These are phyloP conservation scores for Fringilla coelebs DNA, from an alignment of 2,797 vertebrate species.

Conservation along the genomic window DNA sequence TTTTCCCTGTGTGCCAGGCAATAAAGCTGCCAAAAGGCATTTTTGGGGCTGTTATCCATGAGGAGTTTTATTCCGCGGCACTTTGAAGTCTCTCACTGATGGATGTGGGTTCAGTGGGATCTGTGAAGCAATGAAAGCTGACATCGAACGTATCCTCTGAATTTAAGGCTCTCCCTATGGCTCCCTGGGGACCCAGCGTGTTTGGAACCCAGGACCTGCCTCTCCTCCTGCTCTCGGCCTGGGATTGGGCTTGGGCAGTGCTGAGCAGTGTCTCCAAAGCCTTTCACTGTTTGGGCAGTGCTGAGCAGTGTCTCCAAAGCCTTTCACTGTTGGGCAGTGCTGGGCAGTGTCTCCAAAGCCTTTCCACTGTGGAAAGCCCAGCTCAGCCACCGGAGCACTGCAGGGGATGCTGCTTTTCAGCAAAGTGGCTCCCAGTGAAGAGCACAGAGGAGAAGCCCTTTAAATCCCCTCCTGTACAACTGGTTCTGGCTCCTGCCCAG, in stretches of 20 bases:
- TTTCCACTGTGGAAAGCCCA: background rate
- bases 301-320: rapidly evolving
- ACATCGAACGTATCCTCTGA: background rate
- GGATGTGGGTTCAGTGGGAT: background rate
- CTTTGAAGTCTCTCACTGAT: background rate
- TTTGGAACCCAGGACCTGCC: background rate
- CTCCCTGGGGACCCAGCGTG: rapidly evolving
- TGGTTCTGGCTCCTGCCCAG: rapidly evolving
- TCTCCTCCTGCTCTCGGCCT: rapidly evolving
- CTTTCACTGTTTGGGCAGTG: background rate
- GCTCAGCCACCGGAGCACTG: rapidly evolving
- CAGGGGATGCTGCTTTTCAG: rapidly evolving
- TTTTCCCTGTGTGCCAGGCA: background rate
- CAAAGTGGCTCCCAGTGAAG: background rate
- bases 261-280: rapidly evolving
- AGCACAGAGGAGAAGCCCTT: background rate
- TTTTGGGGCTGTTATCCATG: background rate
- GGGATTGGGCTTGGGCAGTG: rapidly evolving
- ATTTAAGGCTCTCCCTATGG: background rate
- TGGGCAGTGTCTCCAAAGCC: rapidly evolving
- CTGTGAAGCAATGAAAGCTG: background rate
- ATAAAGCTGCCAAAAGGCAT: constrained; percentile 33
- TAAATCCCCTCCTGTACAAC: background rate
- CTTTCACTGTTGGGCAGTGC: background rate
- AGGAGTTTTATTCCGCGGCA: constrained; percentile 27